Evolutionary conservation across 2,888 invertebrate species (phyloP), one percentile per base, ranked within the genome.

Genomic region (Dolichomitus sp.): DNA sequence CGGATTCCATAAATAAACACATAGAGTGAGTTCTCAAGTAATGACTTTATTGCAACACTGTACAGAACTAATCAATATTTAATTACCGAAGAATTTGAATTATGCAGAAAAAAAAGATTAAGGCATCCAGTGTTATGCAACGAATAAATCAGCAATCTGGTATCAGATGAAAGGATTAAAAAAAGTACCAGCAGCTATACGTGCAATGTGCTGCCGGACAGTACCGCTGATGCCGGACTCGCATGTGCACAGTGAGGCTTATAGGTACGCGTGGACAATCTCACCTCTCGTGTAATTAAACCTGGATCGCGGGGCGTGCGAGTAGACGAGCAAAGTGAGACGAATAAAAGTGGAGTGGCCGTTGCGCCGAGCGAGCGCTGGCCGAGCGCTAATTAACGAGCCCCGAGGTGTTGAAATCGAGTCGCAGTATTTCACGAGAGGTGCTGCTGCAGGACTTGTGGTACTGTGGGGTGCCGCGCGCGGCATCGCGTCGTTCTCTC

Each of bases 381-480:
- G 65, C 33, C 30, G 82, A 68, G 85, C 74, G 87, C 90, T 91
- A 92, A 92, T 92, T 92, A 92, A 92, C 91, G 90, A 91, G 87
- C 86, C 69, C 87, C 76, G 84, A 91, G 90, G 89, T 90, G 91
- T 90, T 90, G 90, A 92, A 92, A 91, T 91, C 91, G 89, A 92
- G 89, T 92, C 88, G 91, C 89, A 89, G 89, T 93, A 92, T 92
- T 92, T 92, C 90, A 92, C 89, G 75, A 66, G 84, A 83, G 81
- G 83, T 85, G 80, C 75, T 72, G 82, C 61, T 40, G 74, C 69
- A 72, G 80, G 61, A 68, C 69, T 57, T 45, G 79, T 66, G 79
- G 70, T 68, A 82, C 70, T 45, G 79, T 68, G 27, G 61, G 63
- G 23, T 70, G 70, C 57, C 12, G 52, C 73, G 54, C 59, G 30